Evolutionary conservation across 2,113 vertebrate genomes (phyloP).

Genomic region (Ptyas mucosa): DNA sequence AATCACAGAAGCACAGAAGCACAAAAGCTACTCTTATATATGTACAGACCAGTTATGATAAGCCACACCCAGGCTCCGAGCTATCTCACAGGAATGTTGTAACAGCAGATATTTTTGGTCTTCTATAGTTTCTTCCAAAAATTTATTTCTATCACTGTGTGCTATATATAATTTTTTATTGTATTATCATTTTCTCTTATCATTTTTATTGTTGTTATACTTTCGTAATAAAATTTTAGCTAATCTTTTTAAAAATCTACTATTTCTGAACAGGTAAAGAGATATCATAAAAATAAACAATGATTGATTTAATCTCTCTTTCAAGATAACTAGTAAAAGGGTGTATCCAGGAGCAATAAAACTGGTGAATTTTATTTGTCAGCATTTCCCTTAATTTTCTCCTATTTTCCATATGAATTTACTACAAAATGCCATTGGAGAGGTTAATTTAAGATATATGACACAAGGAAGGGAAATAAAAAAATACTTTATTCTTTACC

Average conservation of each 20-base stretch:
- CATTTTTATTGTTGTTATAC: not conserved
- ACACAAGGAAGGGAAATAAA: slow-evolving; percentile 52
- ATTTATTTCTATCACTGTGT: too few relatives aligned
- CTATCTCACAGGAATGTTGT: too few relatives aligned
- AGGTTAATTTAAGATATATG: slow-evolving; percentile 67
- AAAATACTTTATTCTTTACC: slow-evolving; percentile 49
- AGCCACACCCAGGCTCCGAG: too few relatives aligned
- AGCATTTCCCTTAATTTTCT: slow-evolving; percentile 65
- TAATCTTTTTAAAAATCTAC: not conserved
- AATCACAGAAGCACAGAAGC: too few relatives aligned
- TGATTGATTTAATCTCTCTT: slow-evolving; percentile 62
- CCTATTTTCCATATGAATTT: slow-evolving; percentile 56
- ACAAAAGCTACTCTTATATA: too few relatives aligned
- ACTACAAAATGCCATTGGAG: slow-evolving; percentile 65
- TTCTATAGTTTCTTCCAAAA: too few relatives aligned
- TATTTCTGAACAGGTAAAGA: slow-evolving; percentile 38
- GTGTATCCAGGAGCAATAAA: slow-evolving; percentile 32
- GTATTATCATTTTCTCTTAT: too few relatives aligned
- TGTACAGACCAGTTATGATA: too few relatives aligned
- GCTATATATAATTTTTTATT: too few relatives aligned
- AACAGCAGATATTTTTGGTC: too few relatives aligned
- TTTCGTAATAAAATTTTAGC: not conserved
- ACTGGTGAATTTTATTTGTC: slow-evolving; percentile 36
- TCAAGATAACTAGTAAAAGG: slow-evolving; percentile 48
- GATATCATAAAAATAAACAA: slow-evolving; percentile 35